Conservation (phyloP, 2,888 invertebrate species). For the Pyrrhia umbra region DNA sequence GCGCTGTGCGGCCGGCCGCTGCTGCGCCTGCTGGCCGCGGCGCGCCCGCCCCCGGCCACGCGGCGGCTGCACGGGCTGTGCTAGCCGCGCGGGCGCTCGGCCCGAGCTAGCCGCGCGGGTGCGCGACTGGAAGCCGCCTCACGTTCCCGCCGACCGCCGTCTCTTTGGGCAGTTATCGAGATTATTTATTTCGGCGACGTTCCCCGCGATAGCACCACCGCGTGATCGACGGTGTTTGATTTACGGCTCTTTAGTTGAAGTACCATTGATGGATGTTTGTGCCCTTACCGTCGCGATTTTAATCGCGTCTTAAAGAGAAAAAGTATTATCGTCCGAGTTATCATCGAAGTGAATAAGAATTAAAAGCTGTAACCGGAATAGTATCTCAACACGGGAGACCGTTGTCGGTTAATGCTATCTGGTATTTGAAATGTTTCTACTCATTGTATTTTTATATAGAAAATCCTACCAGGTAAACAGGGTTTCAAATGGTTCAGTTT, state of each 20-base stretch:
- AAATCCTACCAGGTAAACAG: slow-evolving; percentile 80
- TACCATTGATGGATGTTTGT: slow-evolving; percentile 21
- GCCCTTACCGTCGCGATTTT: slow-evolving; percentile 9
- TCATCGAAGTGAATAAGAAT: slow-evolving; percentile 36
- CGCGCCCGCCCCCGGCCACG: slow-evolving; percentile 78
- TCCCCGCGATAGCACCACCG: slow-evolving; percentile 23
- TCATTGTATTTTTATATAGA: slow-evolving; percentile 61
- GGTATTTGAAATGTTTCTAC: slow-evolving; percentile 58
- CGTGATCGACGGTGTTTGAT: slow-evolving; percentile 31
- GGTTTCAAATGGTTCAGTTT: slow-evolving; percentile 77
- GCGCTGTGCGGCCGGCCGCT: slow-evolving; percentile 86
- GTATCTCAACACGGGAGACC: slow-evolving; percentile 26
- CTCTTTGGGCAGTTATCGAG: slow-evolving; percentile 42
- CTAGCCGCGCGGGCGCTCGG: slow-evolving; percentile 65
- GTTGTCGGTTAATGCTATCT: slow-evolving; percentile 53
- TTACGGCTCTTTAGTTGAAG: slow-evolving; percentile 43
- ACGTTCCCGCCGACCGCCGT: slow-evolving; percentile 15
- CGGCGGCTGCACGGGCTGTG: slow-evolving; percentile 86
- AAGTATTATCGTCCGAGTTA: slow-evolving; percentile 39
- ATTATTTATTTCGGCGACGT: slow-evolving; percentile 48
- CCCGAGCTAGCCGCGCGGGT: not conserved
- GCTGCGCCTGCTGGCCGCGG: slow-evolving; percentile 88
- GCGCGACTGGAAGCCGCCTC: not conserved
- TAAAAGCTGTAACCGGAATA: slow-evolving; percentile 34
- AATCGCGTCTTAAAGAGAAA: slow-evolving; percentile 12